Conservation (phyloP, 2,888 invertebrate genomes). For the Emmelina monodactyla region DNA sequence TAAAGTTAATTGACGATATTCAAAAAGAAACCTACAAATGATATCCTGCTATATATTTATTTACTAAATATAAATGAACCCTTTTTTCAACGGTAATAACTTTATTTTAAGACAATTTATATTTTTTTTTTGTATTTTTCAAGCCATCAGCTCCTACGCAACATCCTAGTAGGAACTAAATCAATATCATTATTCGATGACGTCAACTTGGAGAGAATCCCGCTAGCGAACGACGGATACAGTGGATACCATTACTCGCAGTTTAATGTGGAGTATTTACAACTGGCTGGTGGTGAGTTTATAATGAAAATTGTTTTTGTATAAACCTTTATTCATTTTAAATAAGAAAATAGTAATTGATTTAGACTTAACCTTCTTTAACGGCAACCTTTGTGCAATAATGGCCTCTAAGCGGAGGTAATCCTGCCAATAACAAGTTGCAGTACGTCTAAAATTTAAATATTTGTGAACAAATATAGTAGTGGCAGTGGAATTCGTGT, state of each 20-base stretch:
- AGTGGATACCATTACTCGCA: constrained; percentile 67
- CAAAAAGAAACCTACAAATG: too few relatives aligned
- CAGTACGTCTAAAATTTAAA: too few relatives aligned
- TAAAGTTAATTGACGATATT: too few relatives aligned
- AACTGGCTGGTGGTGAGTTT: constrained; percentile 56
- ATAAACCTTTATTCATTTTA: neutral
- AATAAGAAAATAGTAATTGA: neutral
- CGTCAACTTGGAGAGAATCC: constrained; percentile 68
- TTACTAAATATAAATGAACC: too few relatives aligned
- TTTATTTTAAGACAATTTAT: neutral
- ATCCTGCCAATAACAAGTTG: too few relatives aligned
- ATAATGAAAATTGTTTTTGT: too few relatives aligned
- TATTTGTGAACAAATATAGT: too few relatives aligned
- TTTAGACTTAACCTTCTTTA: neutral
- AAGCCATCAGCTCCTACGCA: constrained; percentile 46
- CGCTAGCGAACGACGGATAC: constrained; percentile 31
- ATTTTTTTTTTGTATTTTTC: constrained; percentile 2
- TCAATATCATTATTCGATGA: constrained; percentile 60
- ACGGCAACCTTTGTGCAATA: too few relatives aligned
- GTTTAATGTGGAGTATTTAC: constrained; percentile 69
- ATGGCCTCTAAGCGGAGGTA: too few relatives aligned
- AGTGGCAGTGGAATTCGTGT: too few relatives aligned
- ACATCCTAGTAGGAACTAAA: constrained; percentile 40
- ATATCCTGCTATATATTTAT: too few relatives aligned
- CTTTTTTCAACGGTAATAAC: too few relatives aligned